phyloP scores from a whole-genome alignment of 2,113 vertebrate genomes.

The rat (Rattus norvegicus) region DNA sequence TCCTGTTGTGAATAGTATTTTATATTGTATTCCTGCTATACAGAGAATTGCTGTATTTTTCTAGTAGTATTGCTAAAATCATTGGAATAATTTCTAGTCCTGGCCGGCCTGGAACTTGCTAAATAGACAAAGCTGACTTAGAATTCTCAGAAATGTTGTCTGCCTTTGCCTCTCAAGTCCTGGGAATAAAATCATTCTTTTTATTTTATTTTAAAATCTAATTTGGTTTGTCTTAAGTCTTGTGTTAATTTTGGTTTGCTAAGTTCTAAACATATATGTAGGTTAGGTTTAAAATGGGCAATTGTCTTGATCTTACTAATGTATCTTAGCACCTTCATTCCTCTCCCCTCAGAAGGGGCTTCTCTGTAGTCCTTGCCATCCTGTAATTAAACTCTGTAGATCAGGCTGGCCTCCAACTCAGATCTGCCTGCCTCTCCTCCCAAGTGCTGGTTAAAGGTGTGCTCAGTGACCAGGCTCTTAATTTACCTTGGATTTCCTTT shows the following conservation, averaged over 20 bases:
- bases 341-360: not conserved
- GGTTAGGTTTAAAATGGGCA: not conserved
- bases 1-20: not conserved
- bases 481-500: slow-evolving; percentile 35
- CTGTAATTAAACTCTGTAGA: not conserved
- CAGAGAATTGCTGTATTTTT: not conserved
- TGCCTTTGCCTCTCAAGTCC: not conserved
- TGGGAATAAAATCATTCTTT: not conserved
- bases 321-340: not conserved
- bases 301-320: not conserved
- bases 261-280: slow-evolving; percentile 18
- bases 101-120: not conserved
- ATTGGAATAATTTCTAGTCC: not conserved
- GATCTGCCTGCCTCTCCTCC: not conserved
- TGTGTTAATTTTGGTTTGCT: not conserved
- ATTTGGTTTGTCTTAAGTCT: not conserved
- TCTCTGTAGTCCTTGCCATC: not conserved
- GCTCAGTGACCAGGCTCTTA: not conserved
- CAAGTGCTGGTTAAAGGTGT: not conserved
- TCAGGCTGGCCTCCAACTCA: not conserved
- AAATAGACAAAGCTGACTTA: not conserved
- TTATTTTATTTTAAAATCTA: not conserved
- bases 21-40: slow-evolving; percentile 16
- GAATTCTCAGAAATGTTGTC: not conserved
- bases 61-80: slow-evolving; percentile 11